Conservation (phyloP, 2,888 invertebrate species). For the Parnassius apollo region DNA sequence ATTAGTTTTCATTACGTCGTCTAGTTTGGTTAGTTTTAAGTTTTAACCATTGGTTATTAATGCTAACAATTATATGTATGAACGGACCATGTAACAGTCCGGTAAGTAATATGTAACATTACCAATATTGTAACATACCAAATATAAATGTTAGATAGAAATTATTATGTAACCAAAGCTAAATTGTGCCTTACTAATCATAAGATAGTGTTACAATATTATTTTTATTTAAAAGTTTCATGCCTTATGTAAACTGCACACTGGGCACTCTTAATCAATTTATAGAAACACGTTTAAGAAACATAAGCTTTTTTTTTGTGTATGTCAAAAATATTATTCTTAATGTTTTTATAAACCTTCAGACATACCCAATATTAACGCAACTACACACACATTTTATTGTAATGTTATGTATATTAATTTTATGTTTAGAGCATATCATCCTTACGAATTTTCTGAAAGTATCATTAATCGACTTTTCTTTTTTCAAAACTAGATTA, state of each 20-base stretch:
- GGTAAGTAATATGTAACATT: no score
- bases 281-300: not conserved
- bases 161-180: constrained; percentile 43
- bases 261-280: not conserved
- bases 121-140: constrained; percentile 9
- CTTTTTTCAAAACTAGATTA: no score
- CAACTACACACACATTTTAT: not conserved
- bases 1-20: no score
- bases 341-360: not conserved
- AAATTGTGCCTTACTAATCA: constrained; percentile 60
- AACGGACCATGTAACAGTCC: no score
- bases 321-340: not conserved
- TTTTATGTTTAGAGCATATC: no score
- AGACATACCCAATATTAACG: not conserved
- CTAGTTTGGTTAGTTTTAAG: no score
- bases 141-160: constrained; percentile 16
- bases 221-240: constrained; percentile 25
- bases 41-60: no score
- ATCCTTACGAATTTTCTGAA: no score
- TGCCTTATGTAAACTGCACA: constrained; percentile 9
- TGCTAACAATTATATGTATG: no score
- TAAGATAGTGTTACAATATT: constrained; percentile 45
- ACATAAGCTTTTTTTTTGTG: not conserved
- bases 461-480: no score
- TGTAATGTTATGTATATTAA: no score